phyloP scores from a whole-genome alignment of 2,888 invertebrate genomes.

The Zaprionus obscuricornis region DNA sequence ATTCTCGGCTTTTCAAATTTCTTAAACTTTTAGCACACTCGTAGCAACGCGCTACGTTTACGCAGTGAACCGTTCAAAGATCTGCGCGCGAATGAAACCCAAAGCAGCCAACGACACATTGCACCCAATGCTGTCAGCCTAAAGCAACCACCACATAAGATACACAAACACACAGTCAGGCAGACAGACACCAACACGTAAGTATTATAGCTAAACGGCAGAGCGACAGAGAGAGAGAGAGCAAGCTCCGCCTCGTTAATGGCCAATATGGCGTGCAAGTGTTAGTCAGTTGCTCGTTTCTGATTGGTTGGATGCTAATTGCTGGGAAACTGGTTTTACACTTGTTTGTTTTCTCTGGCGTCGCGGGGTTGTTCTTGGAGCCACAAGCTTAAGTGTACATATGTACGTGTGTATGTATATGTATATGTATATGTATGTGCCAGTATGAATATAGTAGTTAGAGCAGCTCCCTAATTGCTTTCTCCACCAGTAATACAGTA shows the following conservation, averaged over 20 bases:
- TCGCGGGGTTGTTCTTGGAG: constrained; percentile 42
- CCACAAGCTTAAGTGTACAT: constrained; percentile 14
- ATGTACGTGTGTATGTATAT: constrained; percentile 11
- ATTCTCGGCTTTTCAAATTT: constrained; percentile 13
- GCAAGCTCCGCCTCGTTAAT: constrained; percentile 68
- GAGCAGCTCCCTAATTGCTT: constrained; percentile 71
- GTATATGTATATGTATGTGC: constrained; percentile 5
- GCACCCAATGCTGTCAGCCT: constrained; percentile 59
- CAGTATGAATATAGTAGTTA: constrained; percentile 5
- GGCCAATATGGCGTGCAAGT: constrained; percentile 77
- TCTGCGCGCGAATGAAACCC: constrained; percentile 74
- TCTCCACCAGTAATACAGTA: constrained; percentile 75
- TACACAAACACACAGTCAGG: constrained; percentile 16
- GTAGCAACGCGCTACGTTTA: constrained; percentile 37
- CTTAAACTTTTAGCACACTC: neutral
- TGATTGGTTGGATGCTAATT: constrained; percentile 69
- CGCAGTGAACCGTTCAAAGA: constrained; percentile 81
- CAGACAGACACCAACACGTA: too few relatives aligned
- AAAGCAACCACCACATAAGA: constrained; percentile 53
- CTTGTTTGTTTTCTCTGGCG: constrained; percentile 43
- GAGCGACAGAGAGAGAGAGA: constrained; percentile 1
- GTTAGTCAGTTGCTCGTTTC: constrained; percentile 13
- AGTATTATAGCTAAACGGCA: too few relatives aligned
- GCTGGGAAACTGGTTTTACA: constrained; percentile 52
- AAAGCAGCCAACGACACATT: constrained; percentile 26